A percentile compares a stretch with the other conserved stretches of the same genome.
phyloP scores from a whole-genome alignment of 2,797 vertebrate species.

The Smutsia gigantea region DNA sequence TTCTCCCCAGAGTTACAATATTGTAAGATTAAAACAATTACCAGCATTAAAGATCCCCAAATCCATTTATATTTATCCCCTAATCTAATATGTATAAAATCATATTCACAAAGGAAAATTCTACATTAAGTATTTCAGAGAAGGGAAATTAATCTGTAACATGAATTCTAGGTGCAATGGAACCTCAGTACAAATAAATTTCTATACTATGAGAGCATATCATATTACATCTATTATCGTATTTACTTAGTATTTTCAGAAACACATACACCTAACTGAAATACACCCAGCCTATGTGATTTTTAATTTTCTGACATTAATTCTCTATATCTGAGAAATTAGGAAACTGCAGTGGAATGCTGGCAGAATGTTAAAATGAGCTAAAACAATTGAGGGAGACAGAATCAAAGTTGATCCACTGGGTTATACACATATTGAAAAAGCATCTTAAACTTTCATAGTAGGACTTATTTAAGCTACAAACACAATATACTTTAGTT shows the following conservation, averaged over 20 bases:
- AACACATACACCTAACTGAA: not conserved
- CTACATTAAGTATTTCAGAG: constrained; percentile 5
- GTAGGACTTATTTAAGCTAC: constrained; percentile 20
- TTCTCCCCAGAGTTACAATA: not conserved
- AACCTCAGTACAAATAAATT: not conserved
- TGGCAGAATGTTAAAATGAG: constrained; percentile 31
- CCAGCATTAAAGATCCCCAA: not conserved
- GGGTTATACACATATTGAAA: not conserved
- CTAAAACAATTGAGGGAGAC: not conserved
- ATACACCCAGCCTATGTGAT: not conserved
- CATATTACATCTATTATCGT: not conserved
- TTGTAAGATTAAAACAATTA: not conserved
- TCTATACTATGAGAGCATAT: not conserved
- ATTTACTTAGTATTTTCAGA: not conserved
- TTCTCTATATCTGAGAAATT: not conserved
- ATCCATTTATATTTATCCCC: not conserved
- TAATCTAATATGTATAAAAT: not conserved
- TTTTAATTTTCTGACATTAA: constrained; percentile 31
- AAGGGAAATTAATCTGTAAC: not conserved
- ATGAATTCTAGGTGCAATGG: constrained; percentile 22
- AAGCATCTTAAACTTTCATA: not conserved
- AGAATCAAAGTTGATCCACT: not conserved
- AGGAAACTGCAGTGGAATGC: not conserved
- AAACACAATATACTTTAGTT: not conserved
- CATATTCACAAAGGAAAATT: not conserved